Conservation (phyloP, 2,888 invertebrate genomes). For the Callyntrura sp. region DNA sequence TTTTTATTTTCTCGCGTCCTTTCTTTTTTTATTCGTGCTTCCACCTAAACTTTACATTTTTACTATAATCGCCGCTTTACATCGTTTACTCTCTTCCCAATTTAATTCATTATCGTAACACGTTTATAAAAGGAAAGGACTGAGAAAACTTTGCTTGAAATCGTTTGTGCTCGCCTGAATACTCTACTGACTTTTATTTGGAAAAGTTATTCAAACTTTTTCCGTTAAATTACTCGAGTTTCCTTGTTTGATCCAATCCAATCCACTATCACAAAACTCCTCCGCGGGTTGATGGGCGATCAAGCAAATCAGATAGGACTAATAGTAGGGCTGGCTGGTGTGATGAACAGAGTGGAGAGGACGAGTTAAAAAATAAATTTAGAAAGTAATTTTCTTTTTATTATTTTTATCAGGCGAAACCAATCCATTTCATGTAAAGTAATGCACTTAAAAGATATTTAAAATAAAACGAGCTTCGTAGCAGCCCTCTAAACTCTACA, state of each 20-base stretch:
- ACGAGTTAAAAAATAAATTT: constrained; percentile 37
- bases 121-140: background rate
- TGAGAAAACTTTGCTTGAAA: background rate
- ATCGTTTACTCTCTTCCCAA: constrained; percentile 30
- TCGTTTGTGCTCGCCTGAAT: constrained; percentile 12
- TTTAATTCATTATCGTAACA: constrained; percentile 38
- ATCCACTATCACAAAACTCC: background rate
- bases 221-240: background rate
- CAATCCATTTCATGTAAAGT: constrained; percentile 42
- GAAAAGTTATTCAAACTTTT: constrained; percentile 1
- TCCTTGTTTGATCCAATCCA: constrained; percentile 29
- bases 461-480: constrained; percentile 12
- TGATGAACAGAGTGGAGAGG: too few species aligned
- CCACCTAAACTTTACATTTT: constrained; percentile 23
- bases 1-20: constrained; percentile 34
- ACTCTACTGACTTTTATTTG: constrained; percentile 10
- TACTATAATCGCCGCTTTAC: constrained; percentile 40
- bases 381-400: constrained; percentile 64
- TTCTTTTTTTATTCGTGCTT: background rate
- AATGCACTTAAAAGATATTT: constrained; percentile 22
- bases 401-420: constrained; percentile 57
- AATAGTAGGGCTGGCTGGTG: too few species aligned
- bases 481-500: background rate
- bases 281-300: constrained; percentile 26
- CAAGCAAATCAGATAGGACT: constrained; percentile 7